A percentile compares a stretch with the other conserved stretches of the same genome.
These are phyloP conservation scores for Poeciliopsis prolifica DNA, from an alignment of 2,113 vertebrate genomes.

Conservation along the genomic window DNA sequence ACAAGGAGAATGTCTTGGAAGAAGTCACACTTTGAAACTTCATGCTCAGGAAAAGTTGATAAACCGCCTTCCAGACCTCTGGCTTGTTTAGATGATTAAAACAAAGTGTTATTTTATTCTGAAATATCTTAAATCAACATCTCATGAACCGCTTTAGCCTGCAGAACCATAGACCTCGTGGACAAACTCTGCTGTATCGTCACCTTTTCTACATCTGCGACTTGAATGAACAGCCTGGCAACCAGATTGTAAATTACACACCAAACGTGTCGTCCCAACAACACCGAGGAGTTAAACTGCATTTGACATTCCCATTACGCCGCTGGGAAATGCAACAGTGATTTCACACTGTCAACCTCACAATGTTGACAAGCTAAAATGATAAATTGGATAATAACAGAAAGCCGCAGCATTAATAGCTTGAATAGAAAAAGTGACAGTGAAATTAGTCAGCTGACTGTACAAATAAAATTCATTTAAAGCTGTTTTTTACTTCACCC, in stretches of 20 bases:
- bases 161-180: neutral
- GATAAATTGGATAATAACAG: slow-evolving; percentile 66
- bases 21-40: neutral
- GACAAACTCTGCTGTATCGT: neutral
- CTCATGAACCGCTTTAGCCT: neutral
- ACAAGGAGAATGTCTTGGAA: neutral
- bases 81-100: neutral
- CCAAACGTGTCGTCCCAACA: neutral
- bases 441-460: slow-evolving; percentile 23
- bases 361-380: slow-evolving; percentile 24
- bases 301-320: slow-evolving; percentile 57
- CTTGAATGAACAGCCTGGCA: slow-evolving; percentile 31
- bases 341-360: slow-evolving; percentile 43
- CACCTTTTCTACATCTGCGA: slow-evolving; percentile 8
- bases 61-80: neutral
- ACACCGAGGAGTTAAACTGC: slow-evolving; percentile 47
- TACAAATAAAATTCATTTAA: neutral
- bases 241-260: slow-evolving; percentile 44
- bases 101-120: neutral
- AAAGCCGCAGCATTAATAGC: slow-evolving; percentile 26
- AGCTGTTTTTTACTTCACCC: neutral
- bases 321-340: slow-evolving; percentile 46
- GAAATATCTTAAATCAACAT: neutral
- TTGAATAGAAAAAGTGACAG: slow-evolving; percentile 18
- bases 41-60: neutral